Percentiles rank a stretch among this genome's conserved stretches.
Evolutionary conservation across 2,888 invertebrate species (phyloP).

Genomic region (Drosophila bunnanda): DNA sequence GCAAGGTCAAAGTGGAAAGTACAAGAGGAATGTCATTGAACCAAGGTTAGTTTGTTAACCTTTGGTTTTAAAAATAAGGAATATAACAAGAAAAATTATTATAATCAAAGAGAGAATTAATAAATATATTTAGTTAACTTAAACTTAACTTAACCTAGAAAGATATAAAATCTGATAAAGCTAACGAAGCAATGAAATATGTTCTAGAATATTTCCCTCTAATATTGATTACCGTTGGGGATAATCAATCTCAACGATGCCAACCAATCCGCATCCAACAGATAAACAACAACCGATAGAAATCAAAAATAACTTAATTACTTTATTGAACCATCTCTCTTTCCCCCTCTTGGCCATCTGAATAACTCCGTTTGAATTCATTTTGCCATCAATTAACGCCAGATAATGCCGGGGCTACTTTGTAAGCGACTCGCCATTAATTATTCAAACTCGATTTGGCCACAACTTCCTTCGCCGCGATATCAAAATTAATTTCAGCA

Average conservation of each 20-base stretch:
- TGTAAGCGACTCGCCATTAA: constrained; percentile 42
- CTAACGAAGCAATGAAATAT: not conserved
- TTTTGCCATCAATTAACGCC: constrained; percentile 47
- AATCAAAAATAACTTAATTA: constrained; percentile 21
- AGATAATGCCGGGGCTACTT: constrained; percentile 40
- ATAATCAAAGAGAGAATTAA: not conserved
- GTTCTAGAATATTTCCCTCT: not conserved
- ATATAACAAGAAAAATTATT: not conserved
- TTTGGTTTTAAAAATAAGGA: not conserved
- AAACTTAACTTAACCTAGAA: not conserved
- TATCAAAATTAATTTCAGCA: constrained; percentile 66
- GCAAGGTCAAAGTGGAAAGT: constrained; percentile 38
- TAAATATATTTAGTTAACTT: not conserved
- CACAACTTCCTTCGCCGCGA: constrained; percentile 40
- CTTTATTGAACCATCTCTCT: constrained; percentile 28
- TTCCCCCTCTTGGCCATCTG: constrained; percentile 5
- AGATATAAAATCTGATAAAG: too few relatives aligned
- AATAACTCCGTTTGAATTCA: constrained; percentile 21
- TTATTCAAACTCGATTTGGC: constrained; percentile 46
- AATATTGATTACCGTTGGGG: accelerated
- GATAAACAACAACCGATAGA: constrained; percentile 1
- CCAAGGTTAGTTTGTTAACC: constrained; percentile 41
- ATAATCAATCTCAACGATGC: not conserved
- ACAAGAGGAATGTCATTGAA: constrained; percentile 36
- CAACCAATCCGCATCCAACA: not conserved